Base-by-base conservation (phyloP, 2,113 vertebrate genomes). In the Galeopterus variegatus region DNA sequence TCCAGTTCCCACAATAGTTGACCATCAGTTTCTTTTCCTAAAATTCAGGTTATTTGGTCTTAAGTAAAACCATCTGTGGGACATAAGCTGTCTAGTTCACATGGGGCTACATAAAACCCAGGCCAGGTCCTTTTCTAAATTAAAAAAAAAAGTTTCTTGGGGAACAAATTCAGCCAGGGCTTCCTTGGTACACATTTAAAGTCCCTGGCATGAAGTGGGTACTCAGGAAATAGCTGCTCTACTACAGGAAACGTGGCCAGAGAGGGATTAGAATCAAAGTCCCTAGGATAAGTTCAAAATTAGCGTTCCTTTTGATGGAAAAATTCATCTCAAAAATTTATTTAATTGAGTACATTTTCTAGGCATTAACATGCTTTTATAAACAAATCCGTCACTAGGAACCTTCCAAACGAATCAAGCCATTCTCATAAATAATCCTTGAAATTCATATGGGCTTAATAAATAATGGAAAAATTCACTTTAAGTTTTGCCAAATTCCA, bases 391-490 rank as follows among this genome's bases (percentile, higher is more conserved):
- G 92, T 84, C 70, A 81, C 48, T 93, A 86, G 33, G n/a, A 94
- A 79, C 5, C 36, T 97, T 96, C 86, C 50, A 94, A 96, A 91
- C 65, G 50, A 96, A 93, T 94, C 52, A 97, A 89, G 67, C 24
- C 26, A 56, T 95, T 94, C 93, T 97, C 80, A 96, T 95, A 97
- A 98, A 96, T 82, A 83, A 90, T 86, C 24, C 69, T 94, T 87
- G 82, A 88, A 96, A 95, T 96, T 89, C 94, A 96, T 95, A 84
- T 94, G 94, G 64, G 64, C 83, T 96, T 96, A 97, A 97, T 96
- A 97, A 97, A 94, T 96, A 87, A 81, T 93, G 52, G 88, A 96
- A 97, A 92, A 94, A 86, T 95, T 92, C 67, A 75, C 52, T 93
- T 97, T 93, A 96, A 75, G 64, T 80, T 90, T 97, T 98, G 81